phyloP scores from a whole-genome alignment of 2,888 invertebrate species.

The Chouioia cunea region DNA sequence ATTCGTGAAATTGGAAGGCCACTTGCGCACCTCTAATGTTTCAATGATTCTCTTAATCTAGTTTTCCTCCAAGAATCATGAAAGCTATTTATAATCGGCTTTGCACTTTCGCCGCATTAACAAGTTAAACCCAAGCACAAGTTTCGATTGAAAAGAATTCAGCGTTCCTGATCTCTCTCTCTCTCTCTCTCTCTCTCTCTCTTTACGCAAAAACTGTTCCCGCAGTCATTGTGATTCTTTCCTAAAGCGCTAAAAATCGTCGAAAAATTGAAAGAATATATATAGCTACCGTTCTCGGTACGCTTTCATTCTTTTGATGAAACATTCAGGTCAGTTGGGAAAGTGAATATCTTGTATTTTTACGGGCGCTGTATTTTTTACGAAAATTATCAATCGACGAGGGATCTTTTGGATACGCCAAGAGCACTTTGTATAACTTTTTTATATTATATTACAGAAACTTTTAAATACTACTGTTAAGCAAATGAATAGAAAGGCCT shows the following conservation, averaged over 20 bases:
- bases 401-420: constrained; percentile 17
- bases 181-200: background rate
- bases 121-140: background rate
- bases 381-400: constrained; percentile 22
- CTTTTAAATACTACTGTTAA: too few species aligned
- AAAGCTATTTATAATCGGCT: constrained; percentile 41
- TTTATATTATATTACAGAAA: too few species aligned
- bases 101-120: background rate
- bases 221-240: background rate
- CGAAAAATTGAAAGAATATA: background rate
- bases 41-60: constrained; percentile 37
- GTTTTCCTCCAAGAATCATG: constrained; percentile 15
- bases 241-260: constrained; percentile 13
- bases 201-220: background rate
- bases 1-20: constrained; percentile 34
- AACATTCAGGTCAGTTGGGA: constrained; percentile 1
- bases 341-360: background rate
- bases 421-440: background rate
- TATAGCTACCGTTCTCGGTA: background rate
- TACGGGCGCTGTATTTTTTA: too few species aligned
- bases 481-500: too few species aligned
- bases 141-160: constrained; percentile 13
- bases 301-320: constrained; percentile 16
- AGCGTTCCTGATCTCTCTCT: constrained; percentile 2
- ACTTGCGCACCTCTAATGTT: constrained; percentile 21